Evolutionary conservation across 2,888 invertebrate species (phyloP).

Genomic region (Chrysolina americana): DNA sequence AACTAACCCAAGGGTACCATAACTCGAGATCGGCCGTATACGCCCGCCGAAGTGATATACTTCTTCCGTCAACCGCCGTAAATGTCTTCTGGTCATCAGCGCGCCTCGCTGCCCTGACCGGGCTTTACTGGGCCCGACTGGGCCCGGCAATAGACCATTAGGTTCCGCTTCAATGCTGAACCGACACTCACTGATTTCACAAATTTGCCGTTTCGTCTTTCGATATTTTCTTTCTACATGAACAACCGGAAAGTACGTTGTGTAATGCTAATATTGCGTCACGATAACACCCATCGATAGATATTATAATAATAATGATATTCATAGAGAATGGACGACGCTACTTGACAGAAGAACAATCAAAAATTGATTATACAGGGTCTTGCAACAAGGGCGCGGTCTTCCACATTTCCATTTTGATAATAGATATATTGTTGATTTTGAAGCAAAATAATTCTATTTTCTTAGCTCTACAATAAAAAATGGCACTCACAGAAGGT

Average conservation of each 20-base stretch:
- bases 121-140: slow-evolving; percentile 26
- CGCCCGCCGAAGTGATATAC: slow-evolving; percentile 67
- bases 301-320: no score
- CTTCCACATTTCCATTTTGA: no score
- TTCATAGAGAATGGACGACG: no score
- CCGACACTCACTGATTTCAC: slow-evolving; percentile 39
- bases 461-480: no score
- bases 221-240: slow-evolving; percentile 34
- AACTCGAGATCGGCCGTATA: slow-evolving; percentile 62
- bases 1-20: slow-evolving; percentile 68
- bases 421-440: no score
- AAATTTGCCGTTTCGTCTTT: slow-evolving; percentile 43
- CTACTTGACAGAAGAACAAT: no score
- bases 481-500: no score
- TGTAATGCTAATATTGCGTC: neutral
- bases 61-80: slow-evolving; percentile 69
- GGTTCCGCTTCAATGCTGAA: slow-evolving; percentile 60
- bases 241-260: slow-evolving; percentile 12
- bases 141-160: slow-evolving; percentile 50
- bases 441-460: no score
- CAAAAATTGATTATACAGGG: no score
- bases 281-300: no score
- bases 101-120: slow-evolving; percentile 51
- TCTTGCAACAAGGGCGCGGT: no score
- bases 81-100: slow-evolving; percentile 69